Evolutionary conservation across 1,140 invertebrate species (phyloP).

Genomic region (Megalopta genalis): DNA sequence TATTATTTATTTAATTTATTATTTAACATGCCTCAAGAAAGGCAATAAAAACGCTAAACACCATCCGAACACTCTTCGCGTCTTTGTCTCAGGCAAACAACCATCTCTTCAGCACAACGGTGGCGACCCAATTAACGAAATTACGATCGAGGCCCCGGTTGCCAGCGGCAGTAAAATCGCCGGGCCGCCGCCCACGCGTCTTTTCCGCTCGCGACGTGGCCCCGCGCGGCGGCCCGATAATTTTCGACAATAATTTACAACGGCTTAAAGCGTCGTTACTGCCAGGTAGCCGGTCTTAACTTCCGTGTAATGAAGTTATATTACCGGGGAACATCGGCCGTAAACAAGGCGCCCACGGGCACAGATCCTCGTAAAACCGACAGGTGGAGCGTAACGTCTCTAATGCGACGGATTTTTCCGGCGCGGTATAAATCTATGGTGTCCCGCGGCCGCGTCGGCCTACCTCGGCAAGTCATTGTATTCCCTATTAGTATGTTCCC

Average conservation of each 20-base stretch:
- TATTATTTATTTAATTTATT: too few relatives aligned
- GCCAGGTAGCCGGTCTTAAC: constrained; percentile 35
- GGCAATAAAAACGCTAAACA: too few relatives aligned
- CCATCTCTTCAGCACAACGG: too few relatives aligned
- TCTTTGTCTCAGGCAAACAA: too few relatives aligned
- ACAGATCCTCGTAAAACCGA: constrained; percentile 8
- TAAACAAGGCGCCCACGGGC: constrained; percentile 14
- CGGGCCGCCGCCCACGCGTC: too few relatives aligned
- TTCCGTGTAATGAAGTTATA: constrained; percentile 35
- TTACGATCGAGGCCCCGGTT: too few relatives aligned
- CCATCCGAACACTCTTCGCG: too few relatives aligned
- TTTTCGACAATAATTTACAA: constrained; percentile 3
- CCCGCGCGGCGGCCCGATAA: neutral
- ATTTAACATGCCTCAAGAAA: too few relatives aligned
- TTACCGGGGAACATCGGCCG: neutral
- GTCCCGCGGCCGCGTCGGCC: neutral
- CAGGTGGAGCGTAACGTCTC: constrained; percentile 57
- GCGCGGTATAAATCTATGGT: neutral
- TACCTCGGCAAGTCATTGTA: neutral
- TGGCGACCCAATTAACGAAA: too few relatives aligned
- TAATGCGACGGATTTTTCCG: constrained; percentile 15
- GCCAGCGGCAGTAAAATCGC: too few relatives aligned
- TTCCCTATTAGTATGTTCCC: neutral
- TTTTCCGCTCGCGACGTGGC: too few relatives aligned
- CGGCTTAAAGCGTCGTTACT: neutral